Conservation (phyloP, 53 echinoderm and acorn worm species). For the Apostichopus leukothele region DNA sequence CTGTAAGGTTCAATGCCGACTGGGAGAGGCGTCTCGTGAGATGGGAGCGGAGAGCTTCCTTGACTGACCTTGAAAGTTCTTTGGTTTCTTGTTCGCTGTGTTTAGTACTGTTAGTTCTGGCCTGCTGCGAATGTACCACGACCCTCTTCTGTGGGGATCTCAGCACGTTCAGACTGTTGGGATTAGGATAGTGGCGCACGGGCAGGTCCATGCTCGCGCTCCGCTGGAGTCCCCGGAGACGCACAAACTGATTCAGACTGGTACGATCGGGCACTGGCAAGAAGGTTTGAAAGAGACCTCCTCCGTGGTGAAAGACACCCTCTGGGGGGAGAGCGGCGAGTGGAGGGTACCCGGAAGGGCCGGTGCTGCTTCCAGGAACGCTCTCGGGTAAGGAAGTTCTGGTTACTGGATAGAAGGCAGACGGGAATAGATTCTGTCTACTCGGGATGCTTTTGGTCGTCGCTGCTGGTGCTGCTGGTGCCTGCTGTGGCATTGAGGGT, state of each 20-base stretch:
- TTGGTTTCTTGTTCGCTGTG: slow-evolving; percentile 54
- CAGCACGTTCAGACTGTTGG: neutral
- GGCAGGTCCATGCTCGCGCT: slow-evolving; percentile 85
- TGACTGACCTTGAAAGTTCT: slow-evolving; percentile 83
- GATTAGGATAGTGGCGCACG: neutral
- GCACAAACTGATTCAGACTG: slow-evolving; percentile 12
- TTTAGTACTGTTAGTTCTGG: slow-evolving; percentile 1
- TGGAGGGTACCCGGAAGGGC: slow-evolving; percentile 7
- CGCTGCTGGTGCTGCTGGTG: neutral
- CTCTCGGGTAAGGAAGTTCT: slow-evolving; percentile 12
- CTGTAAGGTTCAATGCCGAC: slow-evolving; percentile 87
- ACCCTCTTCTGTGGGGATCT: neutral
- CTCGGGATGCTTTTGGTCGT: slow-evolving; percentile 17
- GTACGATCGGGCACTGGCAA: slow-evolving; percentile 14
- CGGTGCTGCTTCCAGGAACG: slow-evolving; percentile 20
- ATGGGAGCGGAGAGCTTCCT: slow-evolving; percentile 91
- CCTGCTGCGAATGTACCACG: slow-evolving; percentile 3
- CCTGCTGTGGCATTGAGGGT: neutral
- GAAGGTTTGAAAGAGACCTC: slow-evolving; percentile 15
- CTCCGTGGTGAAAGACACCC: slow-evolving; percentile 39
- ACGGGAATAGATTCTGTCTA: slow-evolving; percentile 41
- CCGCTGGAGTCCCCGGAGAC: slow-evolving; percentile 65
- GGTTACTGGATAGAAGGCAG: slow-evolving; percentile 43
- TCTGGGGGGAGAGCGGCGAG: slow-evolving; percentile 33
- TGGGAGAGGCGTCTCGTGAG: slow-evolving; percentile 82